phyloP scores from a whole-genome alignment of 2,113 vertebrate genomes.

The Trogon surrucura region DNA sequence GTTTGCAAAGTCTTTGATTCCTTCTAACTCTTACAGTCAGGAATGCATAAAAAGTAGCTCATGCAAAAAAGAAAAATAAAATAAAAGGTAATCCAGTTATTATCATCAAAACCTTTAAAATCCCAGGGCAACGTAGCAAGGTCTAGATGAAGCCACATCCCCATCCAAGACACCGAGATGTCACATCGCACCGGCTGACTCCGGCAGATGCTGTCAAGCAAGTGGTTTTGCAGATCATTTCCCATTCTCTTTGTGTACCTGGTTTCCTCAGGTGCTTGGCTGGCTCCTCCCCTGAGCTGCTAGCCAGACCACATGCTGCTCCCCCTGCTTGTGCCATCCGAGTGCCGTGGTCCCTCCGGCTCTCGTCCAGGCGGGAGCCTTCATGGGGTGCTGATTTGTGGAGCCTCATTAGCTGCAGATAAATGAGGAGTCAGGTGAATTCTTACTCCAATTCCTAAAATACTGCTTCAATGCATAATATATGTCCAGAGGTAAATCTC shows the following conservation, averaged over 20 bases:
- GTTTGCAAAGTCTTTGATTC: constrained; percentile 19
- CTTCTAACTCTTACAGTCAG: constrained; percentile 8
- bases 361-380: accelerated
- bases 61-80: background rate
- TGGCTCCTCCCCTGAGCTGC: background rate
- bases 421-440: constrained; percentile 31
- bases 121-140: constrained; percentile 21
- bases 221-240: constrained; percentile 5
- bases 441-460: background rate
- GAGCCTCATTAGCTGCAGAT: background rate
- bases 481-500: background rate
- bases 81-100: background rate
- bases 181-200: background rate
- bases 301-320: background rate
- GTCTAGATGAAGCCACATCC: background rate
- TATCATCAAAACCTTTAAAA: constrained; percentile 43
- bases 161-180: constrained; percentile 26
- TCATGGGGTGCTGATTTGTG: background rate
- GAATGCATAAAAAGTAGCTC: constrained; percentile 34
- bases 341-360: background rate
- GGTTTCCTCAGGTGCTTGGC: background rate
- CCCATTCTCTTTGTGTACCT: constrained; percentile 10
- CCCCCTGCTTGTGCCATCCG: background rate
- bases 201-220: constrained; percentile 6
- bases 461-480: background rate